These are phyloP conservation scores for Stylophora pistillata DNA, from an alignment of 64 coral and sea anemone species.

Conservation along the genomic window DNA sequence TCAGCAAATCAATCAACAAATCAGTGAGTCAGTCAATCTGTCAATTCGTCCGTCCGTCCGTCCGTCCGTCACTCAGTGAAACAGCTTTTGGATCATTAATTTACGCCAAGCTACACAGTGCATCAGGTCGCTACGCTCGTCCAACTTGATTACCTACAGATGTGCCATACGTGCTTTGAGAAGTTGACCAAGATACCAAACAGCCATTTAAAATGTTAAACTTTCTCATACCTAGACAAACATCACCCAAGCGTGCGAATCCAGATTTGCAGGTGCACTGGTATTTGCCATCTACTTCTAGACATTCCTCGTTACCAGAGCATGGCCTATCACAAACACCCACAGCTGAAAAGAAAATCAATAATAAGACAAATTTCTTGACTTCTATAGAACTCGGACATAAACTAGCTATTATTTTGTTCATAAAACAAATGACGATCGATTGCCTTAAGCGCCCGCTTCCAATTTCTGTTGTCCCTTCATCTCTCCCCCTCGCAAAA, in stretches of 20 bases:
- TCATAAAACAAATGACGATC: too few relatives aligned
- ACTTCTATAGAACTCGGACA: too few relatives aligned
- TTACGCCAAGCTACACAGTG: too few relatives aligned
- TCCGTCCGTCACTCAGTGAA: neutral
- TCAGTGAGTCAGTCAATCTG: neutral
- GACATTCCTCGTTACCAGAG: slow-evolving; percentile 36
- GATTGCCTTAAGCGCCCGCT: too few relatives aligned
- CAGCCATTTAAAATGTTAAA: neutral
- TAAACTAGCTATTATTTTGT: too few relatives aligned
- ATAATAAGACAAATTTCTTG: too few relatives aligned
- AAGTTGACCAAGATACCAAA: neutral
- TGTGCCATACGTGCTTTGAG: too few relatives aligned
- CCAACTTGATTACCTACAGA: too few relatives aligned
- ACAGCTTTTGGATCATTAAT: neutral
- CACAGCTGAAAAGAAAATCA: neutral
- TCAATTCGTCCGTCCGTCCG: neutral
- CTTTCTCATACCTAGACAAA: slow-evolving; percentile 28
- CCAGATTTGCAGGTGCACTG: slow-evolving; percentile 53
- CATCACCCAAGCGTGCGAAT: neutral
- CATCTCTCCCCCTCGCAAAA: too few relatives aligned
- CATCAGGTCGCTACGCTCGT: too few relatives aligned
- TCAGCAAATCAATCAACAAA: neutral
- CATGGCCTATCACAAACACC: slow-evolving; percentile 42
- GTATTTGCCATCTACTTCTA: slow-evolving; percentile 54
- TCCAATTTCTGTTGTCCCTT: too few relatives aligned